These are phyloP conservation scores for Oxyura jamaicensis DNA, from an alignment of 2,113 vertebrate genomes.

Conservation along the genomic window DNA sequence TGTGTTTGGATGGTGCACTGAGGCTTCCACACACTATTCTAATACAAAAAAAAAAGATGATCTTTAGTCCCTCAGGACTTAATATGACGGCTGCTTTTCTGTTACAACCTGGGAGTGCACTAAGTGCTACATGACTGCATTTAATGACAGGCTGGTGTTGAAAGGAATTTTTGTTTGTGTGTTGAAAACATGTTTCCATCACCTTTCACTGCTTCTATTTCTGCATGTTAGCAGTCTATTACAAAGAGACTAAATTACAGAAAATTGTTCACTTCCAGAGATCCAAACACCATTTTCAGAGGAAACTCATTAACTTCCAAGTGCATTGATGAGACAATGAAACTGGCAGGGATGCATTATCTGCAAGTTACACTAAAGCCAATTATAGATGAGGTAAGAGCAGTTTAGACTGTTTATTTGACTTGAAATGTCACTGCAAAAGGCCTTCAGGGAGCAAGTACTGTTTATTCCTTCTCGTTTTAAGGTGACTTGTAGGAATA, in stretches of 20 bases:
- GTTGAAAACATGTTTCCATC: background rate
- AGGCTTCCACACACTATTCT: fast-evolving
- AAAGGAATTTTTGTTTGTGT: background rate
- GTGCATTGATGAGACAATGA: slow-evolving; percentile 99
- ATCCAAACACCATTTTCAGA: slow-evolving; percentile 98
- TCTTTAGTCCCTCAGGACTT: background rate
- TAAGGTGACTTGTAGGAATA: background rate
- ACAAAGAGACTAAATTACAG: background rate
- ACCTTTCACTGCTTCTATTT: background rate
- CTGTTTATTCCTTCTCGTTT: background rate
- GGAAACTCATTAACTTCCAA: slow-evolving; percentile 97
- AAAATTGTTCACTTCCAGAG: slow-evolving; percentile 79
- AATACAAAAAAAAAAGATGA: background rate
- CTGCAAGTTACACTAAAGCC: slow-evolving; percentile 95
- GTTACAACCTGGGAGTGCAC: background rate
- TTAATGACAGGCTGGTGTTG: background rate
- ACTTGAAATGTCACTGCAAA: background rate
- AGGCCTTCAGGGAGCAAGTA: background rate
- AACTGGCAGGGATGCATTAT: slow-evolving; percentile 97
- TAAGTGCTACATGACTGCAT: background rate
- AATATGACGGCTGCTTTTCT: background rate
- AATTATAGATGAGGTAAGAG: slow-evolving; percentile 92
- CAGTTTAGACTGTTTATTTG: background rate
- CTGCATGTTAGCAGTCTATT: background rate
- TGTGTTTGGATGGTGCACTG: background rate